Evolutionary conservation across 2,797 vertebrate genomes (phyloP).

Genomic region (Myiotriccus ornatus): DNA sequence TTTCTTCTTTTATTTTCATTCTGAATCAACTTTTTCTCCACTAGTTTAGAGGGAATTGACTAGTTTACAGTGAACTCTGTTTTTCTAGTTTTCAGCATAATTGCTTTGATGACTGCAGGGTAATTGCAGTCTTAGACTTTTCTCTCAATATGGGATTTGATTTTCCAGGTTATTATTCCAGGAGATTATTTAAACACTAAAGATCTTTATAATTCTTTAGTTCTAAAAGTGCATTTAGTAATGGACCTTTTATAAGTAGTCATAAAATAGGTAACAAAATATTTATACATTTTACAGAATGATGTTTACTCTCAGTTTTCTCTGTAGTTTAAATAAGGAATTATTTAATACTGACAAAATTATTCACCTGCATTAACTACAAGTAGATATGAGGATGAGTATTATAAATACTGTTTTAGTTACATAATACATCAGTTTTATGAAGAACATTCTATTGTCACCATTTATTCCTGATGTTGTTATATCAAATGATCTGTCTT

Average conservation of each 20-base stretch:
- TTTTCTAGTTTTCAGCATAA: neutral
- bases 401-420: neutral
- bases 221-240: neutral
- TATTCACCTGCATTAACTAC: neutral
- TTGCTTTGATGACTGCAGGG: neutral
- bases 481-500: neutral
- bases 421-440: neutral
- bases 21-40: neutral
- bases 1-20: neutral
- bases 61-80: neutral
- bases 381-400: neutral
- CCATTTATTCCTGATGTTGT: neutral
- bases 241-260: neutral
- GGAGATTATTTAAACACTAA: neutral
- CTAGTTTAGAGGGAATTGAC: neutral
- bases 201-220: neutral
- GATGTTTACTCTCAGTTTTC: neutral
- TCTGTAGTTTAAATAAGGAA: neutral
- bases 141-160: neutral
- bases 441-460: neutral
- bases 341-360: neutral
- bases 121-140: neutral
- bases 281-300: neutral
- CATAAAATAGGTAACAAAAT: neutral
- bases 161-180: neutral